phyloP scores from a whole-genome alignment of 2,113 vertebrate genomes.

The Oryzias curvinotus region DNA sequence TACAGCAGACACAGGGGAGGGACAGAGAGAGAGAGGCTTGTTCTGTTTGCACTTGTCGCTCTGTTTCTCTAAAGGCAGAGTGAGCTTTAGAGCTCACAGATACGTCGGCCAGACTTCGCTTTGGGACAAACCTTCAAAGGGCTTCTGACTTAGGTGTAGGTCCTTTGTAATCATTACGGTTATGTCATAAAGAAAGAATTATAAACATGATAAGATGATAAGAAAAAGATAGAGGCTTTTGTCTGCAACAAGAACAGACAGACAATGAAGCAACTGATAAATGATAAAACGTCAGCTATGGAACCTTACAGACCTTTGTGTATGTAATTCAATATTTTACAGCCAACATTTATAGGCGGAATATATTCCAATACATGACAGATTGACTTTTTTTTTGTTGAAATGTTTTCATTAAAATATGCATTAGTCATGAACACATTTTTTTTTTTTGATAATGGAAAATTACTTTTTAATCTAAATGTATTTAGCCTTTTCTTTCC shows the following conservation, averaged over 20 bases:
- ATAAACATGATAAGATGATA: slow-evolving; percentile 40
- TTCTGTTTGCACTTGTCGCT: background rate
- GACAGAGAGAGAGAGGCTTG: background rate
- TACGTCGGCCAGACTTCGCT: background rate
- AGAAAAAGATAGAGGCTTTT: slow-evolving; percentile 54
- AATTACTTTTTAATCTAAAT: background rate
- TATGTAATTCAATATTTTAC: background rate
- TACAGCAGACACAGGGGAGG: slow-evolving; percentile 32
- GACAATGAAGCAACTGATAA: slow-evolving; percentile 31
- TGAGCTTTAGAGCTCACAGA: slow-evolving; percentile 1
- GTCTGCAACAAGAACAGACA: slow-evolving; percentile 44
- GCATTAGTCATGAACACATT: too few species aligned
- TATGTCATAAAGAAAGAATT: slow-evolving; percentile 11
- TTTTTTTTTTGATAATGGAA: too few species aligned
- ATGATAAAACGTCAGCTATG: slow-evolving; percentile 29
- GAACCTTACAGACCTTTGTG: slow-evolving; percentile 22
- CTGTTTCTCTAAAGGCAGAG: background rate
- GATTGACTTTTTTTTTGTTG: too few species aligned
- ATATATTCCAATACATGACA: too few species aligned
- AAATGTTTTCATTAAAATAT: too few species aligned
- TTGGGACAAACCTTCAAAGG: slow-evolving; percentile 7
- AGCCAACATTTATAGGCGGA: too few species aligned
- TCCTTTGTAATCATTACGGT: slow-evolving; percentile 1
- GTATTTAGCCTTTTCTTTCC: background rate
- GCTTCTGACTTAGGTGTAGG: background rate